phyloP scores from a whole-genome alignment of 2,888 invertebrate genomes.

The Tortrix viridana region DNA sequence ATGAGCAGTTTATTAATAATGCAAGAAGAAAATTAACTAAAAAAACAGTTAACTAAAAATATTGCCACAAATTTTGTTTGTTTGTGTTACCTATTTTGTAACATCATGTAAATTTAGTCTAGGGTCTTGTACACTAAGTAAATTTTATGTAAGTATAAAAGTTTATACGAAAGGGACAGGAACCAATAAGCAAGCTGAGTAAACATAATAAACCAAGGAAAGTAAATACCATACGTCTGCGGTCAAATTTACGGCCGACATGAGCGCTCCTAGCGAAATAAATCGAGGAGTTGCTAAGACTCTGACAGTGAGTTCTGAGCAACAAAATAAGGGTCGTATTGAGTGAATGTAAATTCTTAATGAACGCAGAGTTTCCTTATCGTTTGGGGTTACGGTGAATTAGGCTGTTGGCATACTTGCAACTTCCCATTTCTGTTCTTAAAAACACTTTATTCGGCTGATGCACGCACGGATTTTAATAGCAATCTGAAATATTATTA shows the following conservation, averaged over 20 bases:
- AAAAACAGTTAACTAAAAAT: no score
- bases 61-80: no score
- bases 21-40: no score
- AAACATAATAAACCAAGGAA: background rate
- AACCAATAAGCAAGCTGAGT: background rate
- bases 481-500: no score
- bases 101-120: no score
- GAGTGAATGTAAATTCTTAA: slow-evolving; percentile 77
- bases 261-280: slow-evolving; percentile 22
- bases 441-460: no score
- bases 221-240: slow-evolving; percentile 10
- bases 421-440: background rate
- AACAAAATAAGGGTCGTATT: slow-evolving; percentile 49
- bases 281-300: slow-evolving; percentile 35
- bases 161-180: no score
- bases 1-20: no score
- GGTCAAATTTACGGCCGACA: slow-evolving; percentile 14
- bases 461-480: no score
- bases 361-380: slow-evolving; percentile 56
- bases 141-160: no score
- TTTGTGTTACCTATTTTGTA: no score
- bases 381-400: slow-evolving; percentile 44
- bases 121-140: no score
- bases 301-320: slow-evolving; percentile 35
- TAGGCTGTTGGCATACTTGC: slow-evolving; percentile 15